These are phyloP conservation scores for Scalopus aquaticus DNA, from an alignment of 2,113 vertebrate genomes.

Conservation along the genomic window DNA sequence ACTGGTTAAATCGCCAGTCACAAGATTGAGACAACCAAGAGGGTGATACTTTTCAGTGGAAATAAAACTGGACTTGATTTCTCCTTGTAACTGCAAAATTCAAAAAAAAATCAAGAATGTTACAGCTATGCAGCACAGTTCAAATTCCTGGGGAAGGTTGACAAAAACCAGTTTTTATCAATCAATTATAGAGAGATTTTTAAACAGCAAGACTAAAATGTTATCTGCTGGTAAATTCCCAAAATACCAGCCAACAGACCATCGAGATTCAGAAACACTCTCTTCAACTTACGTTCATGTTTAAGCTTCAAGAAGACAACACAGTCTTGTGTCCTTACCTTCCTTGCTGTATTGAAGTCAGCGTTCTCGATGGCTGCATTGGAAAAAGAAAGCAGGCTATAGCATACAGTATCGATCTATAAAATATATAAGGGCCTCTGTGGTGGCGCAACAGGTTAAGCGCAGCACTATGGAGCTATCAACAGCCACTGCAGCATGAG, in stretches of 20 bases:
- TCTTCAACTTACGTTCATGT: background rate
- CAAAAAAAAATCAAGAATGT: background rate
- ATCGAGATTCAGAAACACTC: background rate
- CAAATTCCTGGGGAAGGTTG: background rate
- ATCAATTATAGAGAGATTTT: constrained; percentile 8
- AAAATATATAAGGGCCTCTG: too few species aligned
- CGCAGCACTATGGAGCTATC: too few species aligned
- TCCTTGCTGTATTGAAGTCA: constrained; percentile 87
- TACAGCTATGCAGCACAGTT: background rate
- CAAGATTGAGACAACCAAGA: constrained; percentile 87
- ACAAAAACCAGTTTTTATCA: background rate
- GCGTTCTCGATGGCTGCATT: constrained; percentile 89
- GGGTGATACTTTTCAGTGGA: constrained; percentile 88
- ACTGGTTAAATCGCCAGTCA: constrained; percentile 82
- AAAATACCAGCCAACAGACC: background rate
- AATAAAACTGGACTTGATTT: constrained; percentile 91
- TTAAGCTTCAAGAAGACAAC: background rate
- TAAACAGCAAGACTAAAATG: constrained; percentile 37
- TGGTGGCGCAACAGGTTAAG: too few species aligned
- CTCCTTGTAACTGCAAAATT: constrained; percentile 89
- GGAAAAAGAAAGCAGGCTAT: constrained; percentile 45
- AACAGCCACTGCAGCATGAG: too few species aligned
- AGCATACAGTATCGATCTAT: background rate
- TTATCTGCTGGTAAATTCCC: background rate
- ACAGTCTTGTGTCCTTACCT: constrained; percentile 83